Base-by-base conservation (phyloP, 2,888 invertebrate genomes). In the Thysanoteuthis rhombus region DNA sequence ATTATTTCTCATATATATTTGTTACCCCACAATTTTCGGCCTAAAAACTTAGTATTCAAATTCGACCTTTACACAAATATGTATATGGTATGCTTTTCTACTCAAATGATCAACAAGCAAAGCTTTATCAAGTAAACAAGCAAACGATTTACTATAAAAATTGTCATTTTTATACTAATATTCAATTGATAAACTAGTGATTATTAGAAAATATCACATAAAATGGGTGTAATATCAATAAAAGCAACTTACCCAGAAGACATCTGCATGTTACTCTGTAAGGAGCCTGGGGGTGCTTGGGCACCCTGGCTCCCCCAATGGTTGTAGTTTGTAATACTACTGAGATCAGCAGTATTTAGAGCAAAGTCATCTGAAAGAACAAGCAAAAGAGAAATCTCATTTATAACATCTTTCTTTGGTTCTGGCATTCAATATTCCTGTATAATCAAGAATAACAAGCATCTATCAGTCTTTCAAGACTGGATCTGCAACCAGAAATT, bases 281-380 rank as follows among this genome's bases (percentile, higher is more conserved):
- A 89, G 89, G 93, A 94, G 52, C 94, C 94, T 32, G 94, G 94
- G 28, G 94, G 94, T 90, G 38, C 36, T 38, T 47, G 90, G 19
- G 94, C 93, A 39, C 94, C 93, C 22, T 93, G 94, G 22, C 94
- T 94, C n/a, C 93, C 94, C 94, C 93, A 94, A 28, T 93, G 93
- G 93, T 94, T 94, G 93, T 94, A 94, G 93, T 95, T 95, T 92
- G 94, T 94, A 93, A 94, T 93, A 93, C 94, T 94, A 45, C 92
- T 58, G 16, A 93, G 47, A 89, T 96, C 96, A 92, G 95, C 95
- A 94, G 95, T 95, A 94, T 94, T 95, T 94, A 96, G 94, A 45
- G 94, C 94, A 94, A 95, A 96, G 93, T 96, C 96, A 95, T 96
- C 96, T 96, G 95, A 25, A 95, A 25, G n/a, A 90, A 40, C 91